Evolutionary conservation across 2,888 invertebrate species (phyloP), one percentile per base, ranked within the genome.

Genomic region (Bombyx huttoni): DNA sequence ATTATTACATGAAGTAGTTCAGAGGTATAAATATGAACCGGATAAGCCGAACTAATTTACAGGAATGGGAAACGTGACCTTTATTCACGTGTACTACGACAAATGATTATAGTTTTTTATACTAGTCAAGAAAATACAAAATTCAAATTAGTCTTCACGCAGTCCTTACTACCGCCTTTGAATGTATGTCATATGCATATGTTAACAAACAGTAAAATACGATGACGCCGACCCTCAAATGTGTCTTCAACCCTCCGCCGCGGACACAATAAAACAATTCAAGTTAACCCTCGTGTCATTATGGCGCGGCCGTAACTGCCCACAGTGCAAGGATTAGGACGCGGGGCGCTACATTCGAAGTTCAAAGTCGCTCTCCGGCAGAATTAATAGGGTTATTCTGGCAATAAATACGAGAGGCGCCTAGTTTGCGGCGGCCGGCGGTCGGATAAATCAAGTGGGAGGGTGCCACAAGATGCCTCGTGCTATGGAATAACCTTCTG

Each of bases 301-400:
- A 67, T 53, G 63, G 57, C 57, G 60, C 56, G 63, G 64, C 66
- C 63, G 64, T 68, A 65, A 67, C 64, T 58, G 65, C 62, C 65
- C 63, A 63, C 64, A 62, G 60, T 64, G 66, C 67, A 62, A 57
- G 65, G 67, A 69, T 72, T 69, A 69, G 69, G 72, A 65, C 64
- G 67, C 59, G 56, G 67, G 70, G 65, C 63, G 67, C 59, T 56
- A 58, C 63, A 63, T 61, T 64, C 64, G 67, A 68, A 76, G 75
- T 79, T 78, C 79, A 76, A 80, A 84, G 78, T 79, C 78, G 71
- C 70, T 68, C 67, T 68, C 56, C 56, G 63, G 66, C 67, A 69
- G 79, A 84, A 86, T 87, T 87, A 87, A 86, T 88, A 78, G 85
- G 84, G 84, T 84, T 88, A 83, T 85, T 80, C 82, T 74, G 74